Evolutionary conservation across 2,888 invertebrate species (phyloP).

Genomic region (Incurvaria masculella): DNA sequence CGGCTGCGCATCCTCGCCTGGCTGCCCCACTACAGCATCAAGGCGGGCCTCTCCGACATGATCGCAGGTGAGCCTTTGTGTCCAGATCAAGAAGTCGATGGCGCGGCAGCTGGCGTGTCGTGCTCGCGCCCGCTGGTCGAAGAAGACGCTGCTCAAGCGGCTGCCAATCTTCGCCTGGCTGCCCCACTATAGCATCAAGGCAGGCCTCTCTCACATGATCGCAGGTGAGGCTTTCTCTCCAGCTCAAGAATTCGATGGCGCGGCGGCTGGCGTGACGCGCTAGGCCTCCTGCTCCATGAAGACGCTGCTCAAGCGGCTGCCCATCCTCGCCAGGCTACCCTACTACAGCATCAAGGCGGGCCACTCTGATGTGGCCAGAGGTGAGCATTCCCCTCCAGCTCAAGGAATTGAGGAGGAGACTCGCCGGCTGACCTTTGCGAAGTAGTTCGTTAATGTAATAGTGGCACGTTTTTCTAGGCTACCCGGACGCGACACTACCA

Average conservation of each 20-base stretch:
- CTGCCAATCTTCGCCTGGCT: conserved; percentile 68
- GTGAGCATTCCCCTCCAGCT: conserved; percentile 24
- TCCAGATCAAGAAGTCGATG: background rate
- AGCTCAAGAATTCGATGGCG: background rate
- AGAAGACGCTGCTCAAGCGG: conserved; percentile 59
- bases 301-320: conserved; percentile 59
- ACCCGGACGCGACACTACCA: no score
- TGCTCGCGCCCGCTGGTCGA: conserved; percentile 53
- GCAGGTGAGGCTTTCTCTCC: conserved; percentile 24
- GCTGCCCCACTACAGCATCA: conserved; percentile 64
- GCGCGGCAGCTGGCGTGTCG: conserved; percentile 31
- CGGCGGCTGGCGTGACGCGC: conserved; percentile 36
- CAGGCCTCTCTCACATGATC: conserved; percentile 71
- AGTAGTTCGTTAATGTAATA: no score
- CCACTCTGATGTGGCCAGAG: conserved; percentile 76
- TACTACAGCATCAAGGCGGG: conserved; percentile 62
- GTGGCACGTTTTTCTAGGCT: no score
- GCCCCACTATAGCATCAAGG: conserved; percentile 62
- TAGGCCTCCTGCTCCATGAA: conserved; percentile 58
- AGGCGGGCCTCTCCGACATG: conserved; percentile 68
- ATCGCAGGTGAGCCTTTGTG: no score
- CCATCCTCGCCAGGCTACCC: conserved; percentile 68
- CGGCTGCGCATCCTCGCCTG: conserved; percentile 65
- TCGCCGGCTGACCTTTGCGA: no score
- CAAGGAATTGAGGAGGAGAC: background rate